A percentile compares a stretch with the other conserved stretches of the same genome.
Conservation (phyloP, 30 jellyfish, hydroid and myxozoan genomes). For the Chrysaora quinquecirrha region DNA sequence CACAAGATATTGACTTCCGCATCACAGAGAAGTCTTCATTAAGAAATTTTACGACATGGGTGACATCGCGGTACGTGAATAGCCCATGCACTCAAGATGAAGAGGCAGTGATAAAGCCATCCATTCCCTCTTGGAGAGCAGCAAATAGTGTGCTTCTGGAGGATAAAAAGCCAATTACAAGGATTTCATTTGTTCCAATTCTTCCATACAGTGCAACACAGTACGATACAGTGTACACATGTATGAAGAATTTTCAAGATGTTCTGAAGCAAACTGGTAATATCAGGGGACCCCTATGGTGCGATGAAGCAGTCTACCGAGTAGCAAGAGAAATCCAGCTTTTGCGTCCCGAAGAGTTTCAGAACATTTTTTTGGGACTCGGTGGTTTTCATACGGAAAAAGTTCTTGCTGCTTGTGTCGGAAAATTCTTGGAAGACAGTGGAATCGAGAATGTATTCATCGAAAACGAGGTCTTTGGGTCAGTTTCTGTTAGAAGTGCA, state of each 20-base stretch:
- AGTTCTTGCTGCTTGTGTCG: background rate
- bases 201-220: background rate
- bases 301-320: background rate
- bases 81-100: background rate
- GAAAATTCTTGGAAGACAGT: background rate
- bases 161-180: background rate
- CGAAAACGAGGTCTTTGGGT: background rate
- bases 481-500: no score
- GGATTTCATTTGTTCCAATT: background rate
- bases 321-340: conserved; percentile 5
- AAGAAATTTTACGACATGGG: background rate
- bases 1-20: background rate
- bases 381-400: background rate
- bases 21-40: background rate
- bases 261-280: background rate
- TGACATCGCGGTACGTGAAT: background rate
- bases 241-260: background rate
- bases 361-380: background rate
- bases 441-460: background rate
- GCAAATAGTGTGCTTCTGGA: background rate
- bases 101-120: background rate
- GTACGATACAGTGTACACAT: background rate
- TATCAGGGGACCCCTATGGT: background rate
- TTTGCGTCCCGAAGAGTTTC: background rate
- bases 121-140: background rate